Conservation (phyloP, 2,113 vertebrate species). For the Tachysurus fulvidraco region DNA sequence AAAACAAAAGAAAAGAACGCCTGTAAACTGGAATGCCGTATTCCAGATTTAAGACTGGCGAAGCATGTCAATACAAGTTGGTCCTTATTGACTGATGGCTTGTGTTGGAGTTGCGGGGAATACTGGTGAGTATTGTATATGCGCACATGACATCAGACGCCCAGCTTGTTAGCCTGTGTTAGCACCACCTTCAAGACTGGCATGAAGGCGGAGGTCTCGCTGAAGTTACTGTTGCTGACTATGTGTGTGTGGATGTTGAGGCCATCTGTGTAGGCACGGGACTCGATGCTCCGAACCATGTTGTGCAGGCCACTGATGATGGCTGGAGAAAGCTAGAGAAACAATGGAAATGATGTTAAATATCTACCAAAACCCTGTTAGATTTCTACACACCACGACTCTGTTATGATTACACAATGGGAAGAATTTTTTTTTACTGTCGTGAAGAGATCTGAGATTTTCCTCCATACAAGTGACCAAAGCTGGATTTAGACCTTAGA, state of each 20-base stretch:
- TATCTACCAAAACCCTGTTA: not conserved
- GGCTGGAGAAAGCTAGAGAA: slow-evolving; percentile 85
- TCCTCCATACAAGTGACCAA: not conserved
- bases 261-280: slow-evolving; percentile 83
- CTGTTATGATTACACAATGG: not conserved
- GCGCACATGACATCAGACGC: slow-evolving; percentile 71
- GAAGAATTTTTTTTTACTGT: too few relatives aligned
- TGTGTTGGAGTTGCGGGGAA: slow-evolving; percentile 57
- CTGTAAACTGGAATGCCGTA: slow-evolving; percentile 41
- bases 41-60: slow-evolving; percentile 45
- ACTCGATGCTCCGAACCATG: slow-evolving; percentile 87
- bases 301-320: slow-evolving; percentile 89
- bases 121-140: slow-evolving; percentile 45
- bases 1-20: slow-evolving; percentile 32
- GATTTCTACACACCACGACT: not conserved
- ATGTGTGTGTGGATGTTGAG: slow-evolving; percentile 95
- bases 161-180: slow-evolving; percentile 93
- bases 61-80: slow-evolving; percentile 36
- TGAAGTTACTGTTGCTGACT: slow-evolving; percentile 97
- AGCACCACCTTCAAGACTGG: slow-evolving; percentile 95
- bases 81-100: slow-evolving; percentile 62
- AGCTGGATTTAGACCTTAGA: not conserved
- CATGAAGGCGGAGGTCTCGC: slow-evolving; percentile 98
- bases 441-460: not conserved
- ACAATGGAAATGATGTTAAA: slow-evolving; percentile 27